Evolutionary conservation across 37 sponge, comb jelly and placozoan species (phyloP).

Genomic region (Oscarella lobularis): DNA sequence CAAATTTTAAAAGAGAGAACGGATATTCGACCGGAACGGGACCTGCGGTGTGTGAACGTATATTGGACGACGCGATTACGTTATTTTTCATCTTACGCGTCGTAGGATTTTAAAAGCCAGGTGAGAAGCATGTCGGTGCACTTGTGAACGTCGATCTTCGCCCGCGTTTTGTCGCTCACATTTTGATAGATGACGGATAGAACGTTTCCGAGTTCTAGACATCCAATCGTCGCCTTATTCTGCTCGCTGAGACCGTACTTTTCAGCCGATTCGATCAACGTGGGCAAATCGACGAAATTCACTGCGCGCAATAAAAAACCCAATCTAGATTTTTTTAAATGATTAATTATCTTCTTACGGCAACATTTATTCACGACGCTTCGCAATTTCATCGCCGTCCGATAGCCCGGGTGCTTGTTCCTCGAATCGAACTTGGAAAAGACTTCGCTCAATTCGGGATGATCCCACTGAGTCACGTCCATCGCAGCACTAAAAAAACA

Average conservation of each 20-base stretch:
- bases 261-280: neutral
- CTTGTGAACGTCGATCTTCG: neutral
- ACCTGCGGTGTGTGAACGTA: neutral
- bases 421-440: neutral
- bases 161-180: neutral
- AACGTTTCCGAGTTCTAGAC: neutral
- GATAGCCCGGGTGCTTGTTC: neutral
- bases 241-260: neutral
- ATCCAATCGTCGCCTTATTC: neutral
- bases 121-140: constrained; percentile 2
- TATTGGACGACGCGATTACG: neutral
- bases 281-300: neutral
- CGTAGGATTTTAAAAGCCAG: neutral
- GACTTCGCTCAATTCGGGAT: constrained; percentile 1
- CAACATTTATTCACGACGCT: neutral
- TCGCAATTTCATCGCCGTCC: neutral
- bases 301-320: neutral
- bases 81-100: neutral
- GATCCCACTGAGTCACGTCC: neutral
- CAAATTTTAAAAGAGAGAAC: neutral
- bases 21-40: neutral
- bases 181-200: neutral
- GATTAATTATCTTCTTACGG: too few species aligned
- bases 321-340: too few species aligned
- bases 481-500: neutral